phyloP scores from a whole-genome alignment of 1,140 invertebrate genomes.

The Microplitis demolitor region DNA sequence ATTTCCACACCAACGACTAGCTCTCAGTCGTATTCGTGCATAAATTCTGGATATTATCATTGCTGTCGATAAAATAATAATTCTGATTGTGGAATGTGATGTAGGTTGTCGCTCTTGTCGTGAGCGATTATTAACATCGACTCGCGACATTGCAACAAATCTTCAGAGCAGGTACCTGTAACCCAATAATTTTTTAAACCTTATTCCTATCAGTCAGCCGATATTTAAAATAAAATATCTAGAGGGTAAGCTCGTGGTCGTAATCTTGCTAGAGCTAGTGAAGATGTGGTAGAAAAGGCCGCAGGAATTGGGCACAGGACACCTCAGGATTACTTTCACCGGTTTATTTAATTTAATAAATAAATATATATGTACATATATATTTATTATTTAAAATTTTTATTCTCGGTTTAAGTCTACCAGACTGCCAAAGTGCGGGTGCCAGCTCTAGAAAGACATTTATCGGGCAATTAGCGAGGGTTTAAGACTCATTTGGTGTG shows the following conservation, averaged over 20 bases:
- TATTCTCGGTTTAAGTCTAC: no score
- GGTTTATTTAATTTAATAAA: no score
- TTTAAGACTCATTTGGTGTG: no score
- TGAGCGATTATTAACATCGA: constrained; percentile 43
- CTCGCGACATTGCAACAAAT: constrained; percentile 39
- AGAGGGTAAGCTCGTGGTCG: constrained; percentile 13
- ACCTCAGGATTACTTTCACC: no score
- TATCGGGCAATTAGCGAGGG: no score
- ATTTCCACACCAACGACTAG: background rate
- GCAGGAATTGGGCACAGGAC: background rate
- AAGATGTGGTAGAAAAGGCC: constrained; percentile 24
- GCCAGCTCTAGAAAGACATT: no score
- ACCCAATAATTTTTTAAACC: constrained; percentile 46
- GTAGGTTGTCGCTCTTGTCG: constrained; percentile 31
- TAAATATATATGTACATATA: no score
- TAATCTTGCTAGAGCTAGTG: constrained; percentile 21
- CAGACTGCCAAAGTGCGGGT: no score
- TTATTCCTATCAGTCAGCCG: background rate
- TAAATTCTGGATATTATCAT: constrained; percentile 43
- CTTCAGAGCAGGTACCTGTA: constrained; percentile 57
- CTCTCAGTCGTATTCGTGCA: background rate
- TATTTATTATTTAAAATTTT: no score
- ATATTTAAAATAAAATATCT: constrained; percentile 6
- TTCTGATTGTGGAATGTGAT: constrained; percentile 37
- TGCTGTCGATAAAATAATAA: constrained; percentile 42